Percentiles rank a stretch among this genome's conserved stretches.
Conservation (phyloP, 2,113 vertebrate species). For the Coptodon rendalli region DNA sequence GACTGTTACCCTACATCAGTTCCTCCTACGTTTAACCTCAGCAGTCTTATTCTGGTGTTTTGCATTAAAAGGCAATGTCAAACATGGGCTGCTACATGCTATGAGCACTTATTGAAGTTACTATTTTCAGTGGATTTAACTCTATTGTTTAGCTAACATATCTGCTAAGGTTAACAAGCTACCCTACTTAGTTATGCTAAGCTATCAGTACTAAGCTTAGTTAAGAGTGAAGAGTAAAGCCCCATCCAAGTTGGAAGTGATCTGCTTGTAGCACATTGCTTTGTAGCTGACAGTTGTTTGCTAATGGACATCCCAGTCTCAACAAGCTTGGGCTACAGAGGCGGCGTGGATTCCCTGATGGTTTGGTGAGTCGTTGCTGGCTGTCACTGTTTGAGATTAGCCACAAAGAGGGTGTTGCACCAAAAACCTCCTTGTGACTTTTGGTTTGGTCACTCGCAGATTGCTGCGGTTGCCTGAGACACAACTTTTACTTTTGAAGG, state of each 20-base stretch:
- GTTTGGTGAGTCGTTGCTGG: not conserved
- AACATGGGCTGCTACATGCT: not conserved
- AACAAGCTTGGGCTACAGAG: not conserved
- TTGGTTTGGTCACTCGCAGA: not conserved
- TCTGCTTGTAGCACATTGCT: not conserved
- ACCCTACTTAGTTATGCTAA: not conserved
- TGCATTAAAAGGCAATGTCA: not conserved
- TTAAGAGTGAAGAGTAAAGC: not conserved
- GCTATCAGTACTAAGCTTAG: not conserved
- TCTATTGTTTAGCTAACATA: not conserved
- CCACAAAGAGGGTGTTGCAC: not conserved
- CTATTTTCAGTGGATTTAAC: not conserved
- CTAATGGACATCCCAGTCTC: not conserved
- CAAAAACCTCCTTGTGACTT: not conserved
- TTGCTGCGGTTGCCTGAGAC: not conserved
- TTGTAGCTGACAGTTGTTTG: not conserved
- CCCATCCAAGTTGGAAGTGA: not conserved
- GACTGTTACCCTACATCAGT: not conserved
- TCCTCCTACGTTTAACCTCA: not conserved
- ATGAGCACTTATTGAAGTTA: not conserved
- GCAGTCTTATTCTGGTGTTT: not conserved
- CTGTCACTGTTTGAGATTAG: not conserved
- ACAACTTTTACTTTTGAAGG: not conserved
- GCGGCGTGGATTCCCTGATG: rapidly evolving
- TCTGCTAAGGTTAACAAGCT: not conserved